These are phyloP conservation scores for Ceraclea dissimilis DNA, from an alignment of 2,888 invertebrate species.

Conservation along the genomic window DNA sequence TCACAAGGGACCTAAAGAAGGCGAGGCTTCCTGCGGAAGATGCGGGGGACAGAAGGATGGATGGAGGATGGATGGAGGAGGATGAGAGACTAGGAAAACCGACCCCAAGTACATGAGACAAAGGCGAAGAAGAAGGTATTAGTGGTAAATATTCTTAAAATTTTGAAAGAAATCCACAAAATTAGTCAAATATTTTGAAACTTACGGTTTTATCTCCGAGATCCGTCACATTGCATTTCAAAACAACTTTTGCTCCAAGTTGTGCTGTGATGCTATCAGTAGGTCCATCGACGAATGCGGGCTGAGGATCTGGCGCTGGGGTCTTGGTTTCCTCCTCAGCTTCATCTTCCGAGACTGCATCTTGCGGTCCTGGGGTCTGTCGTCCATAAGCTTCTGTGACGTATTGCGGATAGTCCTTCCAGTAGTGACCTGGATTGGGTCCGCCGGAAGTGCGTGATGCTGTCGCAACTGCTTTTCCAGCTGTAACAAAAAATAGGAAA, in stretches of 20 bases:
- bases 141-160: too few relatives aligned
- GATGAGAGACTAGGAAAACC: too few relatives aligned
- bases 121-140: too few relatives aligned
- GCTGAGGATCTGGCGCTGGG: slow-evolving; percentile 19
- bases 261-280: slow-evolving; percentile 40
- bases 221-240: slow-evolving; percentile 38
- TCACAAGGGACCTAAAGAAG: too few relatives aligned
- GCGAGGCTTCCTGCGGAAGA: too few relatives aligned
- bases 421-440: slow-evolving; percentile 15
- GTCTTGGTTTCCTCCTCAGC: background rate
- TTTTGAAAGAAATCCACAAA: too few relatives aligned
- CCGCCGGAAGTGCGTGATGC: background rate
- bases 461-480: background rate
- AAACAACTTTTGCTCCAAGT: slow-evolving; percentile 36
- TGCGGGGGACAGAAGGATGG: too few relatives aligned
- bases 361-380: background rate
- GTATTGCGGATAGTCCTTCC: slow-evolving; percentile 20
- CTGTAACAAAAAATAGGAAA: background rate
- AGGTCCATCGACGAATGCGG: slow-evolving; percentile 25
- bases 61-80: too few relatives aligned
- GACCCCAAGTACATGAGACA: too few relatives aligned
- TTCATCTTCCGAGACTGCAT: background rate
- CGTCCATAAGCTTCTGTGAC: slow-evolving; percentile 22
- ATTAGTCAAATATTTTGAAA: too few relatives aligned
- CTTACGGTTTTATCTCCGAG: slow-evolving; percentile 38